Evolutionary conservation across 2,113 vertebrate genomes (phyloP), one percentile per base, ranked within the genome.

Genomic region (Passer domesticus): DNA sequence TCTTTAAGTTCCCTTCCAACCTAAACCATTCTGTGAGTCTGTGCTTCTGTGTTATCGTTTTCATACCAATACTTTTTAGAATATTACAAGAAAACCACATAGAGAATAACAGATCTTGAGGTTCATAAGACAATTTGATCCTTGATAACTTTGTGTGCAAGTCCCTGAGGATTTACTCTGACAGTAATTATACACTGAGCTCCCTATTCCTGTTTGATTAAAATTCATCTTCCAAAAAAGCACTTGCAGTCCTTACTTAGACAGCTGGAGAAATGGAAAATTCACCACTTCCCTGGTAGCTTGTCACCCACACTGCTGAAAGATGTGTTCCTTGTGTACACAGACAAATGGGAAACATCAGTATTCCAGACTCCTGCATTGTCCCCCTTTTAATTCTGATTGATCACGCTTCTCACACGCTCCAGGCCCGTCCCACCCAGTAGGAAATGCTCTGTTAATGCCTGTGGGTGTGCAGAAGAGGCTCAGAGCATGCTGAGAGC

Each of bases 181-280:
- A 60, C 91, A 87, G 27, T 28, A 74, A 88, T 49, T 74, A 72
- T 35, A 27, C 60, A 43, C 15, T 11, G 44, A 90, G 37, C 85
- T 94, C 90, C 13, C 1, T 78, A 64, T 44, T 93, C 60, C 37
- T 59, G 4, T 60, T 91, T 31, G 44, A 92, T 81, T 92, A 85
- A 91, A 95, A 93, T 24, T 37, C 50, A 9, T 63, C 67, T 92
- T 94, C 64, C 35, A 47, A 62, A 92, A 78, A 87, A 59, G 35
- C 82, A 37, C 46, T 83, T 50, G 31, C 63, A 88, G 47, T 39
- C 79, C 76, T 74, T 43, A 39, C 75, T 80, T 49, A 62, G 49
- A 56, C 80, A 94, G 56, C 52, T 88, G 85, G 90, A 92, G 35
- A 83, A 86, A 72, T 31, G 35, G 72, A 78, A 94, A 93, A 94